phyloP scores from a whole-genome alignment of 2,113 vertebrate species.

The Willisornis vidua region DNA sequence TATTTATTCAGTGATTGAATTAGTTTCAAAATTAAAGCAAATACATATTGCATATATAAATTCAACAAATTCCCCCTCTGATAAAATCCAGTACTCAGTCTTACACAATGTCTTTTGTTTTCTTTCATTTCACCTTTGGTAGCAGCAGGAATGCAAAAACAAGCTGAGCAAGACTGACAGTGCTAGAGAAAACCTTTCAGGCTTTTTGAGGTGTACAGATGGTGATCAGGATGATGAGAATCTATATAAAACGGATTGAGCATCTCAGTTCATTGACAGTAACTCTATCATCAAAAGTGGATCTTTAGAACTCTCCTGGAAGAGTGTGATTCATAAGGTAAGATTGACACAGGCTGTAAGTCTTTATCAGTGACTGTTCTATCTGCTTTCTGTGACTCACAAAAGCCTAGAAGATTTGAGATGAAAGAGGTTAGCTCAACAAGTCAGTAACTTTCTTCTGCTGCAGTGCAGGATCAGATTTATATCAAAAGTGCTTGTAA shows the following conservation, averaged over 20 bases:
- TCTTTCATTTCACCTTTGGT: not conserved
- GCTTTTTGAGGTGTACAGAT: not conserved
- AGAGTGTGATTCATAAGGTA: not conserved
- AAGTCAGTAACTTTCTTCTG: slow-evolving; percentile 15
- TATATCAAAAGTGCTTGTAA: not conserved
- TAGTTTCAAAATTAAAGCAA: not conserved
- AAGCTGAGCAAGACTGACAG: not conserved
- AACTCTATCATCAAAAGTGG: slow-evolving; percentile 5
- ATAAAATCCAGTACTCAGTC: not conserved
- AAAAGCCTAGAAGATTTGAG: not conserved
- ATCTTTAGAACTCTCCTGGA: not conserved
- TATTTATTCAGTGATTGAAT: not conserved
- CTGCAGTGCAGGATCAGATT: not conserved
- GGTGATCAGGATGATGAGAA: not conserved
- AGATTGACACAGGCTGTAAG: not conserved
- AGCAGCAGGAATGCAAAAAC: not conserved
- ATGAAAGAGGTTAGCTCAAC: slow-evolving; percentile 12
- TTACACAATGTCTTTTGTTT: not conserved
- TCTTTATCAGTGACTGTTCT: not conserved
- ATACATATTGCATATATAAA: not conserved
- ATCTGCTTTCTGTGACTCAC: not conserved
- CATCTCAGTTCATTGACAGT: not conserved
- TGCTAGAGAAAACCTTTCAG: not conserved
- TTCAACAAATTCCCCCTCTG: not conserved
- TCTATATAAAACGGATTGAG: not conserved